A percentile compares a stretch with the other conserved stretches of the same genome.
Conservation (phyloP, 2,797 vertebrate genomes). For the Eremophila alpestris region DNA sequence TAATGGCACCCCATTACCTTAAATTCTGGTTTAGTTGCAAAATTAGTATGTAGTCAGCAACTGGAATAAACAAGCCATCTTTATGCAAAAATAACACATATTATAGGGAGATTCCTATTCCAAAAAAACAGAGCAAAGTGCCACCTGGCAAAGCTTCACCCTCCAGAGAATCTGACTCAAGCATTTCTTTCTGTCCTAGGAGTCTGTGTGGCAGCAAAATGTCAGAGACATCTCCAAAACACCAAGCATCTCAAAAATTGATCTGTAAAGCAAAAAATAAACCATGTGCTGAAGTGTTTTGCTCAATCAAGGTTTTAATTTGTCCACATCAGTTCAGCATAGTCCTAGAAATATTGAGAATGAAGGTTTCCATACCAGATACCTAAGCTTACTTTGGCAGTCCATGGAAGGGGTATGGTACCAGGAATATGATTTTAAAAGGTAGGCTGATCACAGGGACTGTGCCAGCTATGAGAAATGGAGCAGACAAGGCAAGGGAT, state of each 20-base stretch:
- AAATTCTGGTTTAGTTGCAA: neutral
- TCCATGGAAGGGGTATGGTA: neutral
- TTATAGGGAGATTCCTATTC: neutral
- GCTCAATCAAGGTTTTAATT: neutral
- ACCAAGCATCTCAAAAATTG: neutral
- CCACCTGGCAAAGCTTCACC: neutral
- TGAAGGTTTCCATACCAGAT: neutral
- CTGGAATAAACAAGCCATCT: neutral
- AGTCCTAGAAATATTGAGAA: neutral
- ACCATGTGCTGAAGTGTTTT: neutral
- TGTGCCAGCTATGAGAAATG: neutral
- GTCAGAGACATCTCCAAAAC: neutral
- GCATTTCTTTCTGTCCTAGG: neutral
- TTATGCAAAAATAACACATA: neutral
- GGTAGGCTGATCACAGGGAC: neutral
- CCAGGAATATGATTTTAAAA: neutral
- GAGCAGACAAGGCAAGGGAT: neutral
- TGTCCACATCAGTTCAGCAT: neutral
- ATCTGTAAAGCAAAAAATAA: neutral
- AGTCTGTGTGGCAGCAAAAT: neutral
- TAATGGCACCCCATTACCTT: neutral
- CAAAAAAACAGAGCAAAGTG: neutral
- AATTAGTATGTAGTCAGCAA: neutral
- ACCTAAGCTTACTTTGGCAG: neutral
- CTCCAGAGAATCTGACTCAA: neutral